Base-by-base conservation (phyloP, 2,797 vertebrate species). In the Kryptolebias ocellatus region DNA sequence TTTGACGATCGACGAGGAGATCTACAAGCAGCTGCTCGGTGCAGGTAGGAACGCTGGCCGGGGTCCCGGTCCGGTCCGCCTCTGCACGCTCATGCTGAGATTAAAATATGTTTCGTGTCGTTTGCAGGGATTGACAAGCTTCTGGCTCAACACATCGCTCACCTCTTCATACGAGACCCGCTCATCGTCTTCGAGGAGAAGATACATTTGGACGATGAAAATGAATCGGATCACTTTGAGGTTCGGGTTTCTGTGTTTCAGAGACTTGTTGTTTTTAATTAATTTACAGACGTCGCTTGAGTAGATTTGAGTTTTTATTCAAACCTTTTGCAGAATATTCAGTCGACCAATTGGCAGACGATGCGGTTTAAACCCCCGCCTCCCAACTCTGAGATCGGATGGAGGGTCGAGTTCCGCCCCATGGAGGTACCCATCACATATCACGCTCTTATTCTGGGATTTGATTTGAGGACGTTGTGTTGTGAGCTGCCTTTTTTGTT, bases 301-400 rank as follows among this genome's bases (percentile, higher is more conserved):
- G 29, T 37, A 7, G 44, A 37, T 45, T 4, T 2, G 0, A 46
- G 2, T 45, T 1, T 59, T 67, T 18, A 34, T 24, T 67, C 2
- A 45, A 29, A 34, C 27, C 47, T 78, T 44, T 88, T 90, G 16
- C 68, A 99, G 98, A 99, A 99, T 86, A 94, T 99, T 83, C 98
- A 99, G 78, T 99, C 98, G 24, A 99, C 98, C 81, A 99, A 99
- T 81, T 99, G 98, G 98, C 98, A 99, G 91, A 98, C 98, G 0
- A 99, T 99, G 98, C 95, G 98, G 85, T 99, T 99, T 84, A 99
- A 99, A 80, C 98, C 98, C 14, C 98, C 98, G 4, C 98, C 98
- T 81, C 98, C 98, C 5, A 99, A 99, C 91, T 99, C 98, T 1
- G 98, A 99, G 68, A 99, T 99, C 49, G 98, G 98, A 55, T 99